Percentiles rank a stretch among this genome's conserved stretches.
phyloP scores from a whole-genome alignment of 2,113 vertebrate genomes.

The Raja brachyura region DNA sequence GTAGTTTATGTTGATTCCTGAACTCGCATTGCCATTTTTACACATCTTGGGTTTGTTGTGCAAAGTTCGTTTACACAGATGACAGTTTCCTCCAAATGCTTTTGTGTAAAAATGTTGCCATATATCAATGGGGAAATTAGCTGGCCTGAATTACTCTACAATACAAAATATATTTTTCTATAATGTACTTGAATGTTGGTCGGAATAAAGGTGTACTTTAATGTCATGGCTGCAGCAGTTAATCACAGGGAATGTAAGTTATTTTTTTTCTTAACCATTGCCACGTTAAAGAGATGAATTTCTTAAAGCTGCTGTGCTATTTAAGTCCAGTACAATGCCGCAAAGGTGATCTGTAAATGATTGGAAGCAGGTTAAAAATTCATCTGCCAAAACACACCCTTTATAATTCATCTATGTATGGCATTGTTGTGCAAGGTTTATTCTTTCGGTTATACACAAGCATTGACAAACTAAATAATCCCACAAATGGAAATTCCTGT shows the following conservation, averaged over 20 bases:
- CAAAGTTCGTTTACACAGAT: background rate
- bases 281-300: background rate
- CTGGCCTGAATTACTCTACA: constrained; percentile 7
- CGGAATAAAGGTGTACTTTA: constrained; percentile 10
- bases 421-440: constrained; percentile 52
- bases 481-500: constrained; percentile 58
- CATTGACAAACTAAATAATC: constrained; percentile 66
- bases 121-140: constrained; percentile 4
- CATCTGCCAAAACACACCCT: constrained; percentile 22
- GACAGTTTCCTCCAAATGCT: background rate
- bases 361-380: constrained; percentile 3
- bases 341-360: background rate
- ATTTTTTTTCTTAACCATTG: background rate
- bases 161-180: constrained; percentile 36
- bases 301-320: background rate
- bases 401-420: background rate
- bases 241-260: background rate
- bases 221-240: background rate
- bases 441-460: constrained; percentile 74
- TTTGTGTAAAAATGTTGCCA: constrained; percentile 2
- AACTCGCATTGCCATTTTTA: background rate
- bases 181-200: constrained; percentile 31
- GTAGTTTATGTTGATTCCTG: background rate
- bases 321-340: background rate
- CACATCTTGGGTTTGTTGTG: background rate